phyloP scores from a whole-genome alignment of 1,140 invertebrate species.

The Potamilus streckersoni region DNA sequence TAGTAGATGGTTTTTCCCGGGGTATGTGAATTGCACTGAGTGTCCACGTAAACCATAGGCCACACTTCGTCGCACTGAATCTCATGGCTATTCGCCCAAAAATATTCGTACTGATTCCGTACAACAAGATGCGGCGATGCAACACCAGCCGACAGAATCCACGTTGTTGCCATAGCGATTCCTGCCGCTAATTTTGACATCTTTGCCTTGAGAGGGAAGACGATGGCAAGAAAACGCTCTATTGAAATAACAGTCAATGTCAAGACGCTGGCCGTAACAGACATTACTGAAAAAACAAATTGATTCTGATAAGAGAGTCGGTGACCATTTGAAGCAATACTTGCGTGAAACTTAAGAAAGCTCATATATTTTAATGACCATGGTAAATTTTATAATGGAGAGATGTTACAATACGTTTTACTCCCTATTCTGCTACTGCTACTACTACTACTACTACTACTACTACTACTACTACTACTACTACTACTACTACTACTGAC shows the following conservation, averaged over 20 bases:
- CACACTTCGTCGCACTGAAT: conserved; percentile 58
- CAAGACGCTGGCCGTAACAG: conserved; percentile 68
- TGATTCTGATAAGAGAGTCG: background rate
- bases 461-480: no score
- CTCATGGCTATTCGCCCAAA: conserved; percentile 54
- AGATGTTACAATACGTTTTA: no score
- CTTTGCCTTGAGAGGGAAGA: conserved; percentile 50
- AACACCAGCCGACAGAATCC: conserved; percentile 62
- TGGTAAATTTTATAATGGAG: no score
- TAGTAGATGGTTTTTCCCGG: conserved; percentile 61
- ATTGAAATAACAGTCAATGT: conserved; percentile 70
- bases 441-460: no score
- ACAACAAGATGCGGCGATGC: conserved; percentile 65
- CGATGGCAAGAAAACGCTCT: conserved; percentile 66
- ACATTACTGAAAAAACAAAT: conserved; percentile 59
- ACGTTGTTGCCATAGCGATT: conserved; percentile 65
- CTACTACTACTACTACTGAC: no score
- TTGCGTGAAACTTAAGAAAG: no score
- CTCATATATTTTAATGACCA: no score
- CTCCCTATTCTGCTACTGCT: no score
- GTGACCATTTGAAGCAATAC: no score
- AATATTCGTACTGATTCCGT: conserved; percentile 38
- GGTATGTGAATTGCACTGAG: conserved; percentile 30
- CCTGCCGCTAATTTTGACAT: conserved; percentile 39
- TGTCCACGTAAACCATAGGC: conserved; percentile 41